Conservation (phyloP, 2,888 invertebrate species). For the Bellardia bayeri region DNA sequence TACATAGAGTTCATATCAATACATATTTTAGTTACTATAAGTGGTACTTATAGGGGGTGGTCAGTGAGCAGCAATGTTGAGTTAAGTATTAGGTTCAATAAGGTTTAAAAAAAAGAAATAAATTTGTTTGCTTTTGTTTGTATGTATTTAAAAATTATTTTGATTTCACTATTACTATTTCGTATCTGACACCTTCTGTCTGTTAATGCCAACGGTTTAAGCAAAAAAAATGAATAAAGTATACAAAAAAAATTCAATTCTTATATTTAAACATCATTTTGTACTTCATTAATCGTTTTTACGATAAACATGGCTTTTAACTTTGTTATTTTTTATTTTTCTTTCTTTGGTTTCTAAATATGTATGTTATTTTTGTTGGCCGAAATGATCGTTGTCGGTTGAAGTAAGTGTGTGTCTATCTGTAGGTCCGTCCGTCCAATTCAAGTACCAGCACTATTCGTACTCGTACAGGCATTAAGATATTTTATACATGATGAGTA, state of each 20-base stretch:
- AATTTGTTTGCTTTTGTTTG: no score
- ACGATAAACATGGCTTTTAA: constrained; percentile 56
- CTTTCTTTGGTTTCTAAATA: constrained; percentile 1
- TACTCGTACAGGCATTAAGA: constrained; percentile 60
- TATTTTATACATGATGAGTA: constrained; percentile 68
- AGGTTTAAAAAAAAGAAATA: no score
- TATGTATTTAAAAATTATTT: background rate
- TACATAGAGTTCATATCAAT: no score
- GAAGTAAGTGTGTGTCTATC: background rate
- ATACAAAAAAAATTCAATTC: background rate
- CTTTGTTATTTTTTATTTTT: constrained; percentile 24
- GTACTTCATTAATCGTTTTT: constrained; percentile 65
- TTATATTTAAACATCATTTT: constrained; percentile 64
- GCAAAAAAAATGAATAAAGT: background rate
- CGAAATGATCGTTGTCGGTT: background rate
- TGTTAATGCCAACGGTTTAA: constrained; percentile 15
- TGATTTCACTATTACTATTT: constrained; percentile 3
- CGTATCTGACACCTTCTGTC: constrained; percentile 4
- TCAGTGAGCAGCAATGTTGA: no score
- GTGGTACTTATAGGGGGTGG: no score
- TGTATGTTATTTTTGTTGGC: constrained; percentile 30
- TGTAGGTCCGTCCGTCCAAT: background rate
- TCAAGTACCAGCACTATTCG: constrained; percentile 17
- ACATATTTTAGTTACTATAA: no score
- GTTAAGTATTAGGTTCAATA: no score